Evolutionary conservation across 2,888 invertebrate species (phyloP), one percentile per base, ranked within the genome.

Genomic region (Patella depressa): DNA sequence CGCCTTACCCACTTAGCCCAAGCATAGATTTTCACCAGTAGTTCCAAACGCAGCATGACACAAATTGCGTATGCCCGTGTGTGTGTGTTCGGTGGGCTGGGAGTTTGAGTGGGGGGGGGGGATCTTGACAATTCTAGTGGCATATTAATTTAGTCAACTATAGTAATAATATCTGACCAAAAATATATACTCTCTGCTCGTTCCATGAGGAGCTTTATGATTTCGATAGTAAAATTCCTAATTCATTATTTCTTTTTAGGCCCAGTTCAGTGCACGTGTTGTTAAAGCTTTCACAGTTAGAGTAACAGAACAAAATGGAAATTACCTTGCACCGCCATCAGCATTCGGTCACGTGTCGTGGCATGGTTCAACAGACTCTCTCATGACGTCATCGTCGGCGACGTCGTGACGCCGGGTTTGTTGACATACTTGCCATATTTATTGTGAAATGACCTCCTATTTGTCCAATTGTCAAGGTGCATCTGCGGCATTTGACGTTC

Each of bases 221-320:
- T n/a, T 73, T 17, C 12, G 53, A n/a, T 24, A 34, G 45, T 12
- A 11, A 34, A 34, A 72, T 12, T 34, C 12, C 14, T 19, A 15
- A 15, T 73, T 3, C 12, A 34, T 69, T 54, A 59, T 53, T 69
- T 57, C 29, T 73, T 19, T 80, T 17, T 80, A 86, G 86, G 85
- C 84, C 11, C 82, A 82, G 53, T 77, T 86, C 45, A 86, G 85
- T 78, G 85, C 86, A 24, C 77, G 84, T 24, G 83, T 82, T 54
- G 84, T 86, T 2, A 83, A 83, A 73, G 77, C 77, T 55, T 86
- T 86, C 72, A 83, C 86, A 11, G 79, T 79, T 54, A 80, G 82
- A 75, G 81, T 85, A 2, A 81, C 81, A 11, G 80, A 80, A 9
- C 81, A 83, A 34, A 86, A 86, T 79, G 85, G 86, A 11, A 84